Percentiles rank a stretch among this genome's conserved stretches.
phyloP scores from a whole-genome alignment of 1,140 invertebrate genomes.

The Cydia fagiglandana region DNA sequence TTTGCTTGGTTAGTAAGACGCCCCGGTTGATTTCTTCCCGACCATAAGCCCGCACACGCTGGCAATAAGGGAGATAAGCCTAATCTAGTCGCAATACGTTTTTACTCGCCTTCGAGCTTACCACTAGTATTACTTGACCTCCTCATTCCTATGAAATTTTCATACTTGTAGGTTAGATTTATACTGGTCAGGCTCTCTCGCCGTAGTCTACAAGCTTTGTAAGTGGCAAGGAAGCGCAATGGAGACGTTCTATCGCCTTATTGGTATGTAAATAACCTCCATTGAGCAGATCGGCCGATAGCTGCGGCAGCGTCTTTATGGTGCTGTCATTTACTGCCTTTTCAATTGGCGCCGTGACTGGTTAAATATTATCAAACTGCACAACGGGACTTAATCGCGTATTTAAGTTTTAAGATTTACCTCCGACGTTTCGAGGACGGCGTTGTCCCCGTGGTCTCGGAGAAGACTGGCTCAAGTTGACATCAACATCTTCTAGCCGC shows the following conservation, averaged over 20 bases:
- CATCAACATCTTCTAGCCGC: no score
- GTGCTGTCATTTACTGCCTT: slow-evolving; percentile 50
- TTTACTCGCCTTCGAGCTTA: not conserved
- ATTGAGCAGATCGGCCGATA: slow-evolving; percentile 69
- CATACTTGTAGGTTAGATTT: not conserved
- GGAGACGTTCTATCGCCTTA: slow-evolving; percentile 64
- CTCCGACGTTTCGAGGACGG: no score
- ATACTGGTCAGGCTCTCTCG: not conserved
- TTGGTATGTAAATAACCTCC: slow-evolving; percentile 76
- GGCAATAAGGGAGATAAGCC: slow-evolving; percentile 71
- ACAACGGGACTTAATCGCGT: no score
- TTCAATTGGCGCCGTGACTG: slow-evolving; percentile 1
- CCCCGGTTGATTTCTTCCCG: slow-evolving; percentile 69
- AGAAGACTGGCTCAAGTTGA: no score
- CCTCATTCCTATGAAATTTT: not conserved
- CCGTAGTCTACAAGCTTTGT: not conserved
- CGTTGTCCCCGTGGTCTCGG: no score
- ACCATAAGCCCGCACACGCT: slow-evolving; percentile 70
- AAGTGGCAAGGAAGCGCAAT: slow-evolving; percentile 41
- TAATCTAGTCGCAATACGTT: not conserved
- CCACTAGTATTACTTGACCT: not conserved
- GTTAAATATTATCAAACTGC: no score
- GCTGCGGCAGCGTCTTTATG: slow-evolving; percentile 68
- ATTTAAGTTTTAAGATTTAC: no score
- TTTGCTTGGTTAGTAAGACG: slow-evolving; percentile 38